Evolutionary conservation across 2,888 invertebrate species (phyloP), one percentile per base, ranked within the genome.

Genomic region (Macaria liturata): DNA sequence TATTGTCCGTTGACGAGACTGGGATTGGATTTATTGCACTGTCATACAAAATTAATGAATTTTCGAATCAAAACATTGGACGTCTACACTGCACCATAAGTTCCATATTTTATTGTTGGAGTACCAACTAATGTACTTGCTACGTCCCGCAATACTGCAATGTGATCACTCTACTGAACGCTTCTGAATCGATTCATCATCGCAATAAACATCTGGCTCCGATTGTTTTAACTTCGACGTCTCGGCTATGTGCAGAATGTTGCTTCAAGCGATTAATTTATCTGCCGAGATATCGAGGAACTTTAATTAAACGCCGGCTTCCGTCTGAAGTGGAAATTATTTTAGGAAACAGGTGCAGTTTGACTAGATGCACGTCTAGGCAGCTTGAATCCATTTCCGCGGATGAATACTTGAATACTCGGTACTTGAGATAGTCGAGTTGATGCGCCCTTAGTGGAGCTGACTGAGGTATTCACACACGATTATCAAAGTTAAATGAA

Each of bases 221-320:
- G 50, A 47, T 54, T 54, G 49, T 58, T 9, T 50, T 54, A 49
- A 46, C 46, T 55, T 48, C 48, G 47, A 55, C 54, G 32, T 52
- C 46, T 52, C 43, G 48, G 9, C 32, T 46, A 9, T 43, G 42
- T 8, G 42, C n/a, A 42, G 42, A 42, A 8, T 40, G 39, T 49
- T 44, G 34, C 46, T 49, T 48, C 46, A 40, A 48, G 40, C 47
- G 34, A 62, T 62, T 54, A 56, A 60, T 56, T 55, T 37, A 53
- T 49, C 49, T 46, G 49, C 49, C 55, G 20, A 60, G 54, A 52
- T 60, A 59, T 57, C 44, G 49, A 40, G 53, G 47, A 63, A 65
- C 54, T 62, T 66, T 61, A 64, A 68, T 65, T 66, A 66, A 65
- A 55, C 51, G 53, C 9, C 49, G 45, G 54, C 47, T 62, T 57